A percentile compares a stretch with the other conserved stretches of the same genome.
These are phyloP conservation scores for Limosa lapponica DNA, from an alignment of 2,797 vertebrate genomes.

Conservation along the genomic window DNA sequence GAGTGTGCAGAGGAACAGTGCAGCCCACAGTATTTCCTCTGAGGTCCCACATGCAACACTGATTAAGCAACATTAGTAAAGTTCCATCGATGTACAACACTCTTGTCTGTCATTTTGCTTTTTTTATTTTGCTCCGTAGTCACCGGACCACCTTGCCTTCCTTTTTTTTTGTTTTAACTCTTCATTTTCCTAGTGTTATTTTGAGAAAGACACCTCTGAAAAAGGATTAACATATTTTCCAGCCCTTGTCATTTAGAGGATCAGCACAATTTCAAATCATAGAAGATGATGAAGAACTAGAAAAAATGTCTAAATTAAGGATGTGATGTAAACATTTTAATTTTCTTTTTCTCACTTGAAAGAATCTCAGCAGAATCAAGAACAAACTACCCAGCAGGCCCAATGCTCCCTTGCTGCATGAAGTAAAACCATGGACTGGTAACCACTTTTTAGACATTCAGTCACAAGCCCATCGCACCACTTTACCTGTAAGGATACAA, in stretches of 20 bases:
- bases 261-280: background rate
- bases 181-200: background rate
- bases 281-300: background rate
- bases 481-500: background rate
- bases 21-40: background rate
- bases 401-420: background rate
- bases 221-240: background rate
- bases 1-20: background rate
- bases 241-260: background rate
- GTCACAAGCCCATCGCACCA: background rate
- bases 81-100: background rate
- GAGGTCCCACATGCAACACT: background rate
- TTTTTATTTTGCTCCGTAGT: background rate
- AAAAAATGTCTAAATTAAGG: background rate
- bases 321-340: rapidly evolving
- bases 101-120: background rate
- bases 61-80: background rate
- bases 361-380: background rate
- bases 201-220: background rate
- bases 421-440: background rate
- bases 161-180: background rate
- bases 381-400: background rate
- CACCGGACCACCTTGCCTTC: background rate
- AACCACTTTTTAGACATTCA: background rate
- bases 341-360: background rate